Conservation (phyloP, 1,140 invertebrate genomes). For the Bombus huntii region DNA sequence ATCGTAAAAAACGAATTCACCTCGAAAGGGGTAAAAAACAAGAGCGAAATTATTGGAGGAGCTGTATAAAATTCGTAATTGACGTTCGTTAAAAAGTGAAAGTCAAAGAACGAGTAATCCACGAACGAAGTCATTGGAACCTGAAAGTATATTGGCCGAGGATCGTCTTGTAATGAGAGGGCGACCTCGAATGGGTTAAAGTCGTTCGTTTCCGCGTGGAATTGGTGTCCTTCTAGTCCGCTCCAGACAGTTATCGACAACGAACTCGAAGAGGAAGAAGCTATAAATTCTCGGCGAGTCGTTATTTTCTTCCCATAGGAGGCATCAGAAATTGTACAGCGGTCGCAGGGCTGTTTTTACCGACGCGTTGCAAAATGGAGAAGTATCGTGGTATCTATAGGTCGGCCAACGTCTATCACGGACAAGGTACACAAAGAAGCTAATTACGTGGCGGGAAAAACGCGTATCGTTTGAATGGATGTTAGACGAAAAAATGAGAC, state of each 20-base stretch:
- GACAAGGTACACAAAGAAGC: neutral
- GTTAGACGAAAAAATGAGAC: neutral
- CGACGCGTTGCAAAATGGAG: neutral
- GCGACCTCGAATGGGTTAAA: neutral
- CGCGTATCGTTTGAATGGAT: neutral
- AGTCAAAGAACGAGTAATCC: neutral
- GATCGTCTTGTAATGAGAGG: neutral
- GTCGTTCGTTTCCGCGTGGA: conserved; percentile 1
- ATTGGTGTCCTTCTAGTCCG: neutral
- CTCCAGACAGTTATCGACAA: neutral
- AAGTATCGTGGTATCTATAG: neutral
- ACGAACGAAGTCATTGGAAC: neutral
- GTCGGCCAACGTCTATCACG: neutral
- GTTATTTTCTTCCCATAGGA: conserved; percentile 14
- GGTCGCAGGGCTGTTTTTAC: neutral
- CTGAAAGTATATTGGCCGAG: neutral
- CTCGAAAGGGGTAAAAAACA: neutral
- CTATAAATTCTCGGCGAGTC: neutral
- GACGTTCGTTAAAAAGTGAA: neutral
- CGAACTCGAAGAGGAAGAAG: neutral
- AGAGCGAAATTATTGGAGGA: neutral
- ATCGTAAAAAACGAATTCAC: neutral
- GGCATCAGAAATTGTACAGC: neutral
- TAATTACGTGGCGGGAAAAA: conserved; percentile 6
- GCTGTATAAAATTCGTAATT: neutral